Conservation (phyloP, 2,113 vertebrate genomes). For the Columbina picui region DNA sequence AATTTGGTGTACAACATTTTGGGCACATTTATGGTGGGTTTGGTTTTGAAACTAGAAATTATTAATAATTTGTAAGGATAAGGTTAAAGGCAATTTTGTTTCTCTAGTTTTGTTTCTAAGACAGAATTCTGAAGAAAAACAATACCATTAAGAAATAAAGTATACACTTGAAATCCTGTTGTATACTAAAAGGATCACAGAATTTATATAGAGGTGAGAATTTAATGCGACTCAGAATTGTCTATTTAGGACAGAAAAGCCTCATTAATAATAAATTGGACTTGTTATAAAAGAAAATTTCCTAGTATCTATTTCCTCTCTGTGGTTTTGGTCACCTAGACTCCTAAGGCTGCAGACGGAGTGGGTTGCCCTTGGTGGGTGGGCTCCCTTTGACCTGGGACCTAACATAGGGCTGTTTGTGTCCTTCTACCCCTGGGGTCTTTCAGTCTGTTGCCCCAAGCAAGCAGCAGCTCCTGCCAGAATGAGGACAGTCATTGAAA, state of each 20-base stretch:
- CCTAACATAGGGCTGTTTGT: fast-evolving
- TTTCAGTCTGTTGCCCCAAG: not conserved
- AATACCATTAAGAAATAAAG: not conserved
- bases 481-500: not conserved
- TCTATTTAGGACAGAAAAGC: not conserved
- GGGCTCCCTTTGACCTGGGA: fast-evolving
- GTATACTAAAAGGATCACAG: not conserved
- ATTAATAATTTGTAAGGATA: not conserved
- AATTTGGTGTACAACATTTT: not conserved
- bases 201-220: not conserved
- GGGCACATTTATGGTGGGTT: not conserved
- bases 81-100: not conserved
- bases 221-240: not conserved
- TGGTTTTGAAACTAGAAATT: not conserved
- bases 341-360: not conserved
- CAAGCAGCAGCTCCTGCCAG: not conserved
- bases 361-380: fast-evolving
- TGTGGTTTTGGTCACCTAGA: not conserved
- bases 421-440: fast-evolving
- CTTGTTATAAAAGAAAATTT: not conserved
- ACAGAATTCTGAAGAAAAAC: not conserved
- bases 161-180: not conserved
- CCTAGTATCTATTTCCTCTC: not conserved
- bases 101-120: not conserved
- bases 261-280: not conserved